Evolutionary conservation across 2,888 invertebrate genomes (phyloP).

Genomic region (Nasonovia ribisnigri): DNA sequence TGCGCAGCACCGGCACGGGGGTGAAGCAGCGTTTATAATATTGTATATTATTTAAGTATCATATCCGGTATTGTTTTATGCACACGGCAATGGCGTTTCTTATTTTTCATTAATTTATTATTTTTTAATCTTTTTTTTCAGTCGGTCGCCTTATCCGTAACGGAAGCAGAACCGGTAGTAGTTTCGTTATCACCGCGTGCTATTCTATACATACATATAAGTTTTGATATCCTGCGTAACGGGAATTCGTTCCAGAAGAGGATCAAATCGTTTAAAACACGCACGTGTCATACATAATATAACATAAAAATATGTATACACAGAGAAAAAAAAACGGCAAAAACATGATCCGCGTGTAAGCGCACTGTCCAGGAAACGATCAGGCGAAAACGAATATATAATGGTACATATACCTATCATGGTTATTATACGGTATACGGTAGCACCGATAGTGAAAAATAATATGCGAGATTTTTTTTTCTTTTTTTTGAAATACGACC

Average conservation of each 20-base stretch:
- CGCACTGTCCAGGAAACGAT: not conserved
- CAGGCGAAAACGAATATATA: not conserved
- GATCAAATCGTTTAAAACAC: constrained; percentile 51
- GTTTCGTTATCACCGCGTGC: constrained; percentile 16
- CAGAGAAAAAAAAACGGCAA: not conserved
- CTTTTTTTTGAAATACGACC: not conserved
- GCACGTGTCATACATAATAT: not conserved
- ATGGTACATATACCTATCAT: not conserved
- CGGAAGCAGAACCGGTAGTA: constrained; percentile 63
- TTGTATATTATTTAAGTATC: constrained; percentile 41
- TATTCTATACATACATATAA: not conserved
- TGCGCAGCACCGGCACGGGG: not conserved
- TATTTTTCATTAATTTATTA: constrained; percentile 4
- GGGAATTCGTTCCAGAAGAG: constrained; percentile 59
- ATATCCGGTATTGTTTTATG: constrained; percentile 58
- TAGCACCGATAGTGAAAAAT: not conserved
- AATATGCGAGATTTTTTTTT: not conserved
- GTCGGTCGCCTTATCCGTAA: constrained; percentile 48
- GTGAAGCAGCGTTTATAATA: constrained; percentile 2
- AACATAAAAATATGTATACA: not conserved
- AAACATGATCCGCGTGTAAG: not conserved
- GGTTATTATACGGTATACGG: not conserved
- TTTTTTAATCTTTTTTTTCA: constrained; percentile 9
- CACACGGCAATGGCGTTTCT: not conserved
- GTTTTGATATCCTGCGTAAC: constrained; percentile 34